These are phyloP conservation scores for Habrosyne pyritoides DNA, from an alignment of 2,888 invertebrate species.

Conservation along the genomic window DNA sequence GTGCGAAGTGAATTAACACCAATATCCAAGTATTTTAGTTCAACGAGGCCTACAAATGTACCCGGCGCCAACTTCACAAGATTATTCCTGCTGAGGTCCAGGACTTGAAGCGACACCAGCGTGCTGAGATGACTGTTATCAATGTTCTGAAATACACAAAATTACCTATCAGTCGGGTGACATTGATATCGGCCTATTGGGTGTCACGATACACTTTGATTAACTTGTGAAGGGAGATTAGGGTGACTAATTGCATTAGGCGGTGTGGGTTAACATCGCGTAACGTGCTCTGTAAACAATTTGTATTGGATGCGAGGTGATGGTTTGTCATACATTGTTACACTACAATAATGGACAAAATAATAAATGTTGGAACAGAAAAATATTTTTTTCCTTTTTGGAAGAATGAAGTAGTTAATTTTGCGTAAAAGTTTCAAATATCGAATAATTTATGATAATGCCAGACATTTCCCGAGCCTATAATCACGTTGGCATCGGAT, in stretches of 20 bases:
- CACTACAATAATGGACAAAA: background rate
- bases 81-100: conserved; percentile 93
- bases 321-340: background rate
- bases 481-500: background rate
- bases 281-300: conserved; percentile 1
- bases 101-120: conserved; percentile 86
- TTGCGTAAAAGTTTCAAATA: too few species aligned
- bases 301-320: conserved; percentile 9
- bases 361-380: background rate
- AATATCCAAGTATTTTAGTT: conserved; percentile 89
- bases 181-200: conserved; percentile 22
- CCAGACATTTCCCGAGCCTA: too few species aligned
- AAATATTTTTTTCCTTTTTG: background rate
- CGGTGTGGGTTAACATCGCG: background rate
- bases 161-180: conserved; percentile 20
- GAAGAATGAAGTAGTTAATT: too few species aligned
- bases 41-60: conserved; percentile 89
- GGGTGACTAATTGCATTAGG: conserved; percentile 9
- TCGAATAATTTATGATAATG: too few species aligned
- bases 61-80: conserved; percentile 92
- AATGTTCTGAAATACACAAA: conserved; percentile 84
- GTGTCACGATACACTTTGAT: conserved; percentile 27
- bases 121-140: conserved; percentile 89
- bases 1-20: conserved; percentile 94
- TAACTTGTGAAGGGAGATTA: conserved; percentile 33